Base-by-base conservation (phyloP, 2,888 invertebrate genomes). In the Spicauda simplicius region DNA sequence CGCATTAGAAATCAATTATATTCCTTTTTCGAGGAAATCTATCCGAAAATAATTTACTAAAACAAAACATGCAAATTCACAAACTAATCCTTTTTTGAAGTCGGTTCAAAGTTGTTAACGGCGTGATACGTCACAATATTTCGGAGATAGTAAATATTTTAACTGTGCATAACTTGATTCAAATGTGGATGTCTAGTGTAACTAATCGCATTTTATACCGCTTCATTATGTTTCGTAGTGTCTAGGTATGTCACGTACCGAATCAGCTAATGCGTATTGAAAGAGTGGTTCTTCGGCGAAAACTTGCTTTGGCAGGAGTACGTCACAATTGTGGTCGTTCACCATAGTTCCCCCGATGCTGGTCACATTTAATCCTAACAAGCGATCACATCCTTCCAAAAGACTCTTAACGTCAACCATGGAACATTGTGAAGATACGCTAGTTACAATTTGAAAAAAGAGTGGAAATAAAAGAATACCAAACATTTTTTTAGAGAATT, bases 311-410 rank as follows among this genome's bases (percentile, higher is more conserved):
- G 93, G 93, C 8, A 93, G 77, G 16, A 93, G 72, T 2, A 91
- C 85, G 72, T 92, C 92, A 69, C 93, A 93, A 67, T 93, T 93
- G 71, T 93, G 91, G 54, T 93, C 92, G 65, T 92, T 88, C 6
- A 93, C 84, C 20, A 92, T 85, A 0, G 92, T 93, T 0, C 92
- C 93, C 1, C 91, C 91, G 0, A 86, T 80, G 59, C 83, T 89
- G 0, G 90, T 92, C 18, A 93, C 72, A 70, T 91, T 91, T n/a
- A 93, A 71, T 0, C 92, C 93, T 12, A 73, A 74, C 54, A 93
- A 72, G 4, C 83, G 79, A 41, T 89, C 88, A 72, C 93, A 93
- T 2, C 91, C 92, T 71, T 91, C 89, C 14, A 91, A 63, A n/a
- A 92, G 76, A 72, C 78, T 86, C 64, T 89, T 92, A 4, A 88